Evolutionary conservation across 2,888 invertebrate species (phyloP), one percentile per base, ranked within the genome.

Genomic region (Agrochola lychnidis): DNA sequence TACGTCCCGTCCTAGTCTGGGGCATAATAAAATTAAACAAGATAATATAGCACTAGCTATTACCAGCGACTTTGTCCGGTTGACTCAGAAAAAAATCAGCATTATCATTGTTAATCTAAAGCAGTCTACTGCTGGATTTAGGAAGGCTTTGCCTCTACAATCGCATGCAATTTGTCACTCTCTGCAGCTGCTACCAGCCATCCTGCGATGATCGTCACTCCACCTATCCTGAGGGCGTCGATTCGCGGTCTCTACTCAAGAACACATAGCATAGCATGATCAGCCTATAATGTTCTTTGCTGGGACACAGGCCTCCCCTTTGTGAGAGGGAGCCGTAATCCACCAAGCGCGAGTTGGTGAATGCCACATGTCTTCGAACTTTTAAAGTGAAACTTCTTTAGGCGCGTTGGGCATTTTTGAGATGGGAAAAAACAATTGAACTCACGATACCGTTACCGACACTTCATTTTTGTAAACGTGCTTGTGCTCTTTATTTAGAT

Each of bases 1-100:
- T 53, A 63, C 53, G 74, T 45, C 73, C 48, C 19, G 79, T 19
- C 36, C 7, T 68, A 25, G 45, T 42, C 67, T 36, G 22, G 59
- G 25, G 36, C 56, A 40, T 76, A n/a, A 45, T 45, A 6, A 19
- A 19, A 19, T 59, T 5, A 59, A 42, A 78, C 14, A 16, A 22
- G 7, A 14, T 51, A 62, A 25, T 42, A 10, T 19, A 66, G 30
- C 48, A 63, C 10, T 45, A 16, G 16, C 22, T 22, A 5, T 57
- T 42, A 14, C 19, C 9, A 2, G 51, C 22, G 22, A 30, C 3
- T 1, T 36, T 36, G 36, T 36, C 36, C 36, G 36, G 36, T 4
- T 36, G 4, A 30, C 30, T 22, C 19, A 10, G 19, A 61, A 61
- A 36, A 2, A 36, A 36, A 30, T 1, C 19, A 10, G 10, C 4